Evolutionary conservation across 2,888 invertebrate species (phyloP).

Genomic region (Microdon myrmicae): DNA sequence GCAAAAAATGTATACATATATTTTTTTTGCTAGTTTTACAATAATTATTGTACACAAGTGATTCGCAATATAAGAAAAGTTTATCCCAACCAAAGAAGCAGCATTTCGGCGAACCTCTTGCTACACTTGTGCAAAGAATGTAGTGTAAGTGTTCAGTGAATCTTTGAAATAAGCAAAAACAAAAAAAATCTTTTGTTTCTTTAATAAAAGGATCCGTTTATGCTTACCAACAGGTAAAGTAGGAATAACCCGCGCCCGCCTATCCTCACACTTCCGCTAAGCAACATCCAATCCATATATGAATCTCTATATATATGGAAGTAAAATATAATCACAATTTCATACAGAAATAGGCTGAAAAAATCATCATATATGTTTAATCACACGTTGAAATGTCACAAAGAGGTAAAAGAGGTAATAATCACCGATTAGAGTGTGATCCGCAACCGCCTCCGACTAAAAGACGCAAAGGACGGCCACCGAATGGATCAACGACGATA

Average conservation of each 20-base stretch:
- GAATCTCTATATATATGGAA: conserved; percentile 40
- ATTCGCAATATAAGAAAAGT: conserved; percentile 17
- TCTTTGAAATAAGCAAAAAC: too few relatives aligned
- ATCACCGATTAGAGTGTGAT: conserved; percentile 67
- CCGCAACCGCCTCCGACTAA: conserved; percentile 74
- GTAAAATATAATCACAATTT: conserved; percentile 24
- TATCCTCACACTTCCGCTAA: conserved; percentile 36
- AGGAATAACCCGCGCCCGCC: conserved; percentile 38
- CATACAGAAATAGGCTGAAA: conserved; percentile 36
- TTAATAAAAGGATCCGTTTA: conserved; percentile 12
- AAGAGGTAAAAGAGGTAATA: conserved; percentile 81
- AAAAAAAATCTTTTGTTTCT: conserved; percentile 1
- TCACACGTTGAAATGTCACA: conserved; percentile 72
- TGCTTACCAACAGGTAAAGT: conserved; percentile 43
- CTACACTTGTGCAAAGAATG: conserved; percentile 25
- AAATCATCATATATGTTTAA: conserved; percentile 48
- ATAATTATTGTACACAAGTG: conserved; percentile 13
- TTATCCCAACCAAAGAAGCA: conserved; percentile 41
- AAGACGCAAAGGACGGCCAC: conserved; percentile 79
- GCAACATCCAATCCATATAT: conserved; percentile 30
- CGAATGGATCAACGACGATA: conserved; percentile 63
- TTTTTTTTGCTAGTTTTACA: conserved; percentile 14
- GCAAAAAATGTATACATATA: conserved; percentile 15
- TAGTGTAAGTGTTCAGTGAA: conserved; percentile 50
- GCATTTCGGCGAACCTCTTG: conserved; percentile 25